These are phyloP conservation scores for Conus ventricosus DNA, from an alignment of 1,140 invertebrate species.

Conservation along the genomic window DNA sequence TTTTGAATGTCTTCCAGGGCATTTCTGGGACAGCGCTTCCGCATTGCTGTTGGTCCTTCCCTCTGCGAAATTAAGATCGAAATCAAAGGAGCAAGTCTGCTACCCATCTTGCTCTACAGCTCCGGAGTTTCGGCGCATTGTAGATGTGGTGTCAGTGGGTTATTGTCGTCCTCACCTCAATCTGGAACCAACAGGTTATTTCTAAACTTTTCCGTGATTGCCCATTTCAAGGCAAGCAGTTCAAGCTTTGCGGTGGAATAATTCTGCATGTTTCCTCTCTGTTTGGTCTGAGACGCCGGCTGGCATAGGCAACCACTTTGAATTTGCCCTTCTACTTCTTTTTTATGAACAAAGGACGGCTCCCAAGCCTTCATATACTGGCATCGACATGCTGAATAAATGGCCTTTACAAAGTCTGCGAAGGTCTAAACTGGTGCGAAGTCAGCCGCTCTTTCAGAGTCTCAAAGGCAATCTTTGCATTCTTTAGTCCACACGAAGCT, in stretches of 20 bases:
- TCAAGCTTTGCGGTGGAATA: conserved; percentile 17
- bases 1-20: conserved; percentile 8
- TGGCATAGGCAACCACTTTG: conserved; percentile 47
- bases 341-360: conserved; percentile 57
- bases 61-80: conserved; percentile 1
- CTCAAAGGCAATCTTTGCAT: not conserved
- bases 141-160: conserved; percentile 42
- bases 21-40: conserved; percentile 26
- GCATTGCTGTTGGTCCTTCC: conserved; percentile 26
- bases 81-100: conserved; percentile 39
- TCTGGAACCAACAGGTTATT: conserved; percentile 42
- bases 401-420: conserved; percentile 29
- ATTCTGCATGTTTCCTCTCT: conserved; percentile 49
- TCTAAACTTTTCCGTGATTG: conserved; percentile 51
- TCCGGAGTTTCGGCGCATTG: conserved; percentile 51
- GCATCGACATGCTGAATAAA: conserved; percentile 24
- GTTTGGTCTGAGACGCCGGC: conserved; percentile 35
- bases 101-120: conserved; percentile 51
- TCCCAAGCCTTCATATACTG: conserved; percentile 4
- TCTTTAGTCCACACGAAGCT: not conserved
- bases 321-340: conserved; percentile 40
- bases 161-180: conserved; percentile 41
- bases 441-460: conserved; percentile 23
- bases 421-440: conserved; percentile 43
- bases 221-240: conserved; percentile 40